These are phyloP conservation scores for Orientallactaga sibirica DNA, from an alignment of 2,797 vertebrate species.

Conservation along the genomic window DNA sequence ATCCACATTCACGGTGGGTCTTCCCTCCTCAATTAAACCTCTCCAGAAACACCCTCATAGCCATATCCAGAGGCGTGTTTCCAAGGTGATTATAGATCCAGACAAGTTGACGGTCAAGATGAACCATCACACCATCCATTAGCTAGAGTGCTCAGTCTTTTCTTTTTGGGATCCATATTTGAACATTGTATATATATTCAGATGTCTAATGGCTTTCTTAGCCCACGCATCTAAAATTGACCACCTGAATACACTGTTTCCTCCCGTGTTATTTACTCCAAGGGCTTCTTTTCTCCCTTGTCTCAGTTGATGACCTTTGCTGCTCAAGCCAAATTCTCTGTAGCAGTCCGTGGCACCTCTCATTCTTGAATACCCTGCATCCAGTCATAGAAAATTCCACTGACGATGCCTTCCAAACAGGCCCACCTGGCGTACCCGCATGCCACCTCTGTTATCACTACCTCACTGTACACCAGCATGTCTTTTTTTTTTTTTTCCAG, in stretches of 20 bases:
- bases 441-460: neutral
- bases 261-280: fast-evolving
- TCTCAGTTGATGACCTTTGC: neutral
- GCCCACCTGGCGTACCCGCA: neutral
- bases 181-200: neutral
- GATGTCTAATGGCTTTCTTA: neutral
- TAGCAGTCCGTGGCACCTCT: neutral
- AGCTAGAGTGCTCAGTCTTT: neutral
- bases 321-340: neutral
- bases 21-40: no score
- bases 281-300: neutral
- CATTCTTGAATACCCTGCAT: neutral
- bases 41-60: no score
- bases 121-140: no score
- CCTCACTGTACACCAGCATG: neutral
- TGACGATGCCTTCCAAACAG: neutral
- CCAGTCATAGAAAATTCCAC: neutral
- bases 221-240: neutral
- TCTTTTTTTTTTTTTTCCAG: neutral
- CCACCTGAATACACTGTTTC: no score
- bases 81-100: no score
- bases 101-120: no score
- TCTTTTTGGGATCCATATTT: neutral
- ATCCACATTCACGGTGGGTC: no score
- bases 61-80: no score